Evolutionary conservation across 1,140 invertebrate species (phyloP), one percentile per base, ranked within the genome.

Genomic region (Bradysia coprophila): DNA sequence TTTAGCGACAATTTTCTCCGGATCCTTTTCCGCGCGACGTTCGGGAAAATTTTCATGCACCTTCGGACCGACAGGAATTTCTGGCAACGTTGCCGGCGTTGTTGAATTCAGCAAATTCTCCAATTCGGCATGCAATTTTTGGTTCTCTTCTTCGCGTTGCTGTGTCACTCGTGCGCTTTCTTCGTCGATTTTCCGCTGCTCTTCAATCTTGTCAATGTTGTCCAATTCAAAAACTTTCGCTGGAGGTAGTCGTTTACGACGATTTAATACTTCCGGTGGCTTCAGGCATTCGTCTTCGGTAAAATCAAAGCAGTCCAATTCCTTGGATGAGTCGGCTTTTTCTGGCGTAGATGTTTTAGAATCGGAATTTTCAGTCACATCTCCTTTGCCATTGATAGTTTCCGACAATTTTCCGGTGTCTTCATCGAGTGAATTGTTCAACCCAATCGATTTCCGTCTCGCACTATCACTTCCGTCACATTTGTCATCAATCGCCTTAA

Each of bases 71-170:
- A 60, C 53, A 8, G 61, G 62, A 18, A 57, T 53, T 3, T 57
- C 50, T 13, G 69, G 69, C 31, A 74, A 44, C 38, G 64, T 57
- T 10, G 72, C 69, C 2, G 73, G 59, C 40, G 57, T 56, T 3
- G 71, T 72, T 50, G 66, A 65, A 44, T 67, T 66, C 33, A 75
- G 56, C 32, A 74, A 45, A 45, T 66, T 64, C 15, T 68, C 63
- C 36, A 73, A 66, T 48, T 69, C 66, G 46, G 57, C 53, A 11
- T 66, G 64, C 22, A 71, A 54, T 42, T 68, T 64, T 42, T 68
- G 61, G 18, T 62, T 57, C 43, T 64, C 60, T 41, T 62, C 45
- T 19, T 38, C 36, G 3, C n/a, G n/a, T 16, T 38, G 16, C 4
- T 10, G 3, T 5, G 11, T 16, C 21, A 38, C 11, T 20, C 21